Conservation (phyloP, 2,113 vertebrate species). For the Clupea harengus region DNA sequence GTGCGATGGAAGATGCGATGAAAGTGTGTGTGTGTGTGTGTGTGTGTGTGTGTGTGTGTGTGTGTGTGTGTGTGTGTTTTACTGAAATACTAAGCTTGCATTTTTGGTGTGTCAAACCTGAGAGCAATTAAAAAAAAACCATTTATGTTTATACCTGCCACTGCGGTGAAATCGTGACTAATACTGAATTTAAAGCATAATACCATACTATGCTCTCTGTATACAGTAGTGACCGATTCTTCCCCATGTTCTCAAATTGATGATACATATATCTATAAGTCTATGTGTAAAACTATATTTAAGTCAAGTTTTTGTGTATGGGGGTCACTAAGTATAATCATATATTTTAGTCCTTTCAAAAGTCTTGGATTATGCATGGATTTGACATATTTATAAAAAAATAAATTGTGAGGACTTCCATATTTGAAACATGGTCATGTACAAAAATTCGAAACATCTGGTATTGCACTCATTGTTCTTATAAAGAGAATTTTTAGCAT, state of each 20-base stretch:
- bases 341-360: not conserved
- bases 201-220: no score
- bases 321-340: not conserved
- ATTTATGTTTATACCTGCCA: not conserved
- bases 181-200: not conserved
- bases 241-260: no score
- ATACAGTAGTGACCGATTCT: no score
- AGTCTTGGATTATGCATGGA: not conserved
- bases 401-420: not conserved
- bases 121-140: not conserved
- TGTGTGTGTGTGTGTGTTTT: not conserved
- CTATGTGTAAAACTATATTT: not conserved
- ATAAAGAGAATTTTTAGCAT: constrained; percentile 5
- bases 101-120: not conserved
- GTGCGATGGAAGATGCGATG: not conserved
- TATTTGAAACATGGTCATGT: no score
- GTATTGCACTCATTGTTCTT: not conserved
- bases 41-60: not conserved
- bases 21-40: not conserved
- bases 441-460: not conserved
- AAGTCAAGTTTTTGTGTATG: not conserved
- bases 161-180: not conserved
- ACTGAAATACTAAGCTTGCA: not conserved
- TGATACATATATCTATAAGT: no score
- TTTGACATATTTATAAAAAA: not conserved